phyloP scores from a whole-genome alignment of 2,888 invertebrate species.

The Drosophila pseudotakahashii region DNA sequence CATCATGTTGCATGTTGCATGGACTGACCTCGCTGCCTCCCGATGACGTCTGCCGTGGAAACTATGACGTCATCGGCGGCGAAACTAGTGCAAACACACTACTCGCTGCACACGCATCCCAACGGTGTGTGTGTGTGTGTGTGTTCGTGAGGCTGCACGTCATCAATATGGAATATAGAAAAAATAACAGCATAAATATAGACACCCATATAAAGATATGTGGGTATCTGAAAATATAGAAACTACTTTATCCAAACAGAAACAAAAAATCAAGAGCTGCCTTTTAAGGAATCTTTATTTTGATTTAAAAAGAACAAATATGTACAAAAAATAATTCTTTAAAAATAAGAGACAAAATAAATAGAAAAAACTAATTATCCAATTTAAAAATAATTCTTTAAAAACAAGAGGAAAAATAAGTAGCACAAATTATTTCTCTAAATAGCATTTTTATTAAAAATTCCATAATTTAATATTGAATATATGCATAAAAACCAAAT shows the following conservation, averaged over 20 bases:
- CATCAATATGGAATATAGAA: conserved; percentile 3
- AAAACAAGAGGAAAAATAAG: too few species aligned
- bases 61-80: conserved; percentile 39
- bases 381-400: too few species aligned
- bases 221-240: neutral
- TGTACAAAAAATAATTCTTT: too few species aligned
- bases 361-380: too few species aligned
- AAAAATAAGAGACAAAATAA: too few species aligned
- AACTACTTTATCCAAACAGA: neutral
- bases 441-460: too few species aligned
- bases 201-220: neutral
- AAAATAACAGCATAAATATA: neutral
- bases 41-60: conserved; percentile 43
- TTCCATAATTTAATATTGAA: too few species aligned
- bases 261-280: neutral
- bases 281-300: neutral
- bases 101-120: conserved; percentile 2
- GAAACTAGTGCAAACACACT: conserved; percentile 46
- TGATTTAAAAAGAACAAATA: too few species aligned
- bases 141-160: conserved; percentile 7
- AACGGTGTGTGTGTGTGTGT: neutral
- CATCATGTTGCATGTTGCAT: conserved; percentile 41
- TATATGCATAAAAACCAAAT: too few species aligned
- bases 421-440: too few species aligned
- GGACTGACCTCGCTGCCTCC: conserved; percentile 37